Percentiles rank a stretch among this genome's conserved stretches.
phyloP scores from a whole-genome alignment of 2,888 invertebrate species.

The Phasia obesa region DNA sequence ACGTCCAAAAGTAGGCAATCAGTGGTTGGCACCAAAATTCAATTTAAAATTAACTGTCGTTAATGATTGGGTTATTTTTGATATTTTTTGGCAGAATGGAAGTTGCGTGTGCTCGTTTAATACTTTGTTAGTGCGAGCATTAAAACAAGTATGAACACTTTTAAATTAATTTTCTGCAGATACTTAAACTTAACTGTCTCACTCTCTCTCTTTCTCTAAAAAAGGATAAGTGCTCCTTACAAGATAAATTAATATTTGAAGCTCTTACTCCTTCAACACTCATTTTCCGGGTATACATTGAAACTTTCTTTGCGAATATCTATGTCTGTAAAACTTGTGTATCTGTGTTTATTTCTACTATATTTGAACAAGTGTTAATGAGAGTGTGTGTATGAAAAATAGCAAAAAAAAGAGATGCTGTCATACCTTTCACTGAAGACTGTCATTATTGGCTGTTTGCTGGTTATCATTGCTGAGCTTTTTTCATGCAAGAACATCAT shows the following conservation, averaged over 20 bases:
- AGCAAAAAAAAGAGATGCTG: too few relatives aligned
- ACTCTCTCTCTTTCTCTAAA: neutral
- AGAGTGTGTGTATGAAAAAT: too few relatives aligned
- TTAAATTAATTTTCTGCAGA: neutral
- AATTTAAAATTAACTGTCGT: slow-evolving; percentile 60
- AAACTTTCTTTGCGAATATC: too few relatives aligned
- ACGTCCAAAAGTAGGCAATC: slow-evolving; percentile 51
- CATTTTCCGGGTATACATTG: neutral
- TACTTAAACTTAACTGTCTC: neutral
- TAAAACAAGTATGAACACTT: slow-evolving; percentile 1
- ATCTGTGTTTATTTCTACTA: too few relatives aligned
- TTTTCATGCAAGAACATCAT: too few relatives aligned
- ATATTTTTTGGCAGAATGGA: slow-evolving; percentile 1
- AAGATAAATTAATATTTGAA: slow-evolving; percentile 33
- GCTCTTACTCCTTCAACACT: neutral
- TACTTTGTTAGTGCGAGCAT: neutral
- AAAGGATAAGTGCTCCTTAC: neutral
- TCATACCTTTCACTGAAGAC: too few relatives aligned
- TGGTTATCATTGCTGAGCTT: too few relatives aligned
- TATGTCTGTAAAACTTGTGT: too few relatives aligned
- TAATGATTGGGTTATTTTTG: slow-evolving; percentile 43
- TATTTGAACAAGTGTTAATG: too few relatives aligned
- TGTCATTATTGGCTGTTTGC: too few relatives aligned
- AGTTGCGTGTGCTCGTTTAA: neutral
- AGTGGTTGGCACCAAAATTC: slow-evolving; percentile 51